Base-by-base conservation (phyloP, 2,888 invertebrate species). In the Hypomecis atomaria region DNA sequence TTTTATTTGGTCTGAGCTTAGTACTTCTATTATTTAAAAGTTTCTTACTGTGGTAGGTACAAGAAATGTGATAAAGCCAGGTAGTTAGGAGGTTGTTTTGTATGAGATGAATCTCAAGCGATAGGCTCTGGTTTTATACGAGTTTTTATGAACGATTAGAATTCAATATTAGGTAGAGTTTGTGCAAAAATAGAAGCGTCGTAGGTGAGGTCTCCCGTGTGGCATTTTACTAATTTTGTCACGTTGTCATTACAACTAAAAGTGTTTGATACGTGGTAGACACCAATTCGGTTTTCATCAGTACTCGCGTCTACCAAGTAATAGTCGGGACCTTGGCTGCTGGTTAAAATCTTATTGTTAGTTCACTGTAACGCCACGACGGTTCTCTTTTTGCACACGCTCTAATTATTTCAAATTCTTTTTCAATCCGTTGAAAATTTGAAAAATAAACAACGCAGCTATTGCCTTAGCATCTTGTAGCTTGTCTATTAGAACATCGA, bases 391-490 rank as follows among this genome's bases (percentile, higher is more conserved):
- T 23, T 23, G 23, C 23, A 23, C 23, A 23, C 3, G 3, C 23
- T 23, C 23, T n/a, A n/a, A 23, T 3, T 23, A 23, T 1, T 23
- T 23, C 23, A 23, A 23, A 23, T 23, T n/a, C 1, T 13, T 34
- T 13, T 50, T 50, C 4, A 11, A 11, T 38, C 10, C 5, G 8
- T 50, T 50, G 5, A 5, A 23, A n/a, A 23, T 11, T 42, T 37
- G 36, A 10, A 8, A 55, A 55, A 37, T 23, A 55, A 55, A 62
- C 57, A 62, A 53, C 62, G 57, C 53, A 58, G 40, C 40, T 40
- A 61, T 69, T 67, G 70, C 71, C 71, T 71, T 73, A 70, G 47
- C 33, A 10, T 34, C 38, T 45, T 52, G 23, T 36, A 57, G 8
- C 40, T 57, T 57, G 44, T 62, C 44, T 56, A 53, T 45, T 43